These are phyloP conservation scores for Lasioglossum calceatum DNA, from an alignment of 2,888 invertebrate species.

Conservation along the genomic window DNA sequence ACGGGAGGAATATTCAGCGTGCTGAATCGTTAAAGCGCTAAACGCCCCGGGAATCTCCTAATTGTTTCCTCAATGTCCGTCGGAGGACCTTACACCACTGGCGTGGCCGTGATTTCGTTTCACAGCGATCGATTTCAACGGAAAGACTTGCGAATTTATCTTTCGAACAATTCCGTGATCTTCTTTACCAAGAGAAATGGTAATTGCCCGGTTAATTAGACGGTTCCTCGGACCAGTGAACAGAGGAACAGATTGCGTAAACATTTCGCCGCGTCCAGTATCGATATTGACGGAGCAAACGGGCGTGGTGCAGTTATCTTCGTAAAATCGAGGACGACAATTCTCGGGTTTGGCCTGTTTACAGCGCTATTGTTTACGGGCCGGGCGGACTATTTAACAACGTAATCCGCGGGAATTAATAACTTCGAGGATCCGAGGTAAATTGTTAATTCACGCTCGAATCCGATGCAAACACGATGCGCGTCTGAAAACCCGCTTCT, in stretches of 20 bases:
- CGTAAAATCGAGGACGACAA: constrained; percentile 15
- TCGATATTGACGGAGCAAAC: neutral
- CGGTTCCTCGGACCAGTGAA: neutral
- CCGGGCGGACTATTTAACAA: constrained; percentile 21
- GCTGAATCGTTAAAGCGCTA: constrained; percentile 16
- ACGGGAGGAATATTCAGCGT: neutral
- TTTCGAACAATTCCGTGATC: neutral
- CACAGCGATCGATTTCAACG: neutral
- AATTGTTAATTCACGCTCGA: constrained; percentile 6
- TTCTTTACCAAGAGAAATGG: neutral
- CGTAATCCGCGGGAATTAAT: constrained; percentile 37
- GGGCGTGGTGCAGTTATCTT: constrained; percentile 10
- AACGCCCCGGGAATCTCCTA: constrained; percentile 13
- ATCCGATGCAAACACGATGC: neutral
- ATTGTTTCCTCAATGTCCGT: constrained; percentile 30
- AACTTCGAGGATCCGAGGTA: neutral
- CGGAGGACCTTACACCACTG: neutral
- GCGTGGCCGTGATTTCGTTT: neutral
- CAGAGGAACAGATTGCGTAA: neutral
- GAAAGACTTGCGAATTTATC: neutral
- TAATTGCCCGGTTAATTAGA: constrained; percentile 3
- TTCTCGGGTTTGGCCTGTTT: constrained; percentile 13
- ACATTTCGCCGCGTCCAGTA: neutral
- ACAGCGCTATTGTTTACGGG: constrained; percentile 13
- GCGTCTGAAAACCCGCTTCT: neutral